phyloP scores from a whole-genome alignment of 2,888 invertebrate genomes.

The Hemithea aestivaria region DNA sequence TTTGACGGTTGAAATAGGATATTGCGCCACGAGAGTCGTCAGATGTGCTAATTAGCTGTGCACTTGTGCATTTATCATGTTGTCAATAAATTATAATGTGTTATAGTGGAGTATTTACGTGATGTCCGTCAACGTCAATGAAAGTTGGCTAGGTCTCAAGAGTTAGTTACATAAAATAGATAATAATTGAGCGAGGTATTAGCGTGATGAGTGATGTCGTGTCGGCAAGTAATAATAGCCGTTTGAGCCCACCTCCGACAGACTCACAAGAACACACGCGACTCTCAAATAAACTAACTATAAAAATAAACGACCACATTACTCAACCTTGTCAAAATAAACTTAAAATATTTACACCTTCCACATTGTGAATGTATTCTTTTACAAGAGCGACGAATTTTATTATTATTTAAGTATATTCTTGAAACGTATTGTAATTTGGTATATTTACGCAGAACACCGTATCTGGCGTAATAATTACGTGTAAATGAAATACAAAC shows the following conservation, averaged over 20 bases:
- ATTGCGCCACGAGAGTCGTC: slow-evolving; percentile 13
- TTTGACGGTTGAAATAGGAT: slow-evolving; percentile 8
- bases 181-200: slow-evolving; percentile 65
- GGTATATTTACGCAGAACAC: too few relatives aligned
- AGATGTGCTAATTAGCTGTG: slow-evolving; percentile 12
- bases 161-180: slow-evolving; percentile 60
- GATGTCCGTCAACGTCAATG: slow-evolving; percentile 38
- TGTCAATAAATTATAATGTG: slow-evolving; percentile 19
- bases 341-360: slow-evolving; percentile 56
- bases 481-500: too few relatives aligned
- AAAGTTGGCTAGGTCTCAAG: slow-evolving; percentile 61
- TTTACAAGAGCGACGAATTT: slow-evolving; percentile 17
- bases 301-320: slow-evolving; percentile 76
- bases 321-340: slow-evolving; percentile 76
- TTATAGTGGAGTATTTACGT: slow-evolving; percentile 20
- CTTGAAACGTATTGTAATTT: too few relatives aligned
- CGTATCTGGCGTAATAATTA: too few relatives aligned
- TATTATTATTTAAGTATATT: neutral
- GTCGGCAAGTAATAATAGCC: slow-evolving; percentile 70
- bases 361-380: slow-evolving; percentile 29
- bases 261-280: slow-evolving; percentile 51
- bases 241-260: slow-evolving; percentile 54
- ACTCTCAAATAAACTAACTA: slow-evolving; percentile 68
- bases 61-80: slow-evolving; percentile 10
- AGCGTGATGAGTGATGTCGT: slow-evolving; percentile 71